Percentiles rank a stretch among this genome's conserved stretches.
Evolutionary conservation across 2,113 vertebrate species (phyloP).

Genomic region (Burhinus bistriatus): DNA sequence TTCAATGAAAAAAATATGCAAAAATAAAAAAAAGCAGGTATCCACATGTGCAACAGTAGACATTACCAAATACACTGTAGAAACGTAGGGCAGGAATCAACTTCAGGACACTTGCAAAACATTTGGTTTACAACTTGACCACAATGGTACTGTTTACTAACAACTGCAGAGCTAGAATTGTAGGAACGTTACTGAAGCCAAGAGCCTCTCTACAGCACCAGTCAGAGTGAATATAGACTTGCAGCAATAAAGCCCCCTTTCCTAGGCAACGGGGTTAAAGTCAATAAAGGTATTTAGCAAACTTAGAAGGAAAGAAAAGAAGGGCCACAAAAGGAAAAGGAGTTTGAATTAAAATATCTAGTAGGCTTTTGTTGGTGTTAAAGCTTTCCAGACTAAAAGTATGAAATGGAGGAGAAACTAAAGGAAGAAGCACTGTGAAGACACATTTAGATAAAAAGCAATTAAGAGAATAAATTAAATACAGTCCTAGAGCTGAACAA

Average conservation of each 20-base stretch:
- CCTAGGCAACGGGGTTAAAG: neutral
- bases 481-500: neutral
- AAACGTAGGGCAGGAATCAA: neutral
- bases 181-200: neutral
- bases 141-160: neutral
- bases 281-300: constrained; percentile 9
- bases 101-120: neutral
- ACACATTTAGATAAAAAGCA: neutral
- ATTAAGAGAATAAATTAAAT: neutral
- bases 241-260: neutral
- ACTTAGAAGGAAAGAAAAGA: neutral
- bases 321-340: neutral
- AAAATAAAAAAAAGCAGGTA: neutral
- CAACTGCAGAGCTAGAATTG: neutral
- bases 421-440: neutral
- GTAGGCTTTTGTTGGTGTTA: neutral
- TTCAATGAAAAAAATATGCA: neutral
- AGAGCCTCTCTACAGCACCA: neutral
- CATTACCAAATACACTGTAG: neutral
- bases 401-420: neutral
- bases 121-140: neutral
- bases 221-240: neutral
- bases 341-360: neutral
- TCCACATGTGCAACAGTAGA: neutral
- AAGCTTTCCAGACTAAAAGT: neutral